Evolutionary conservation across 2,888 invertebrate genomes (phyloP).

Genomic region (Salticus scenicus): DNA sequence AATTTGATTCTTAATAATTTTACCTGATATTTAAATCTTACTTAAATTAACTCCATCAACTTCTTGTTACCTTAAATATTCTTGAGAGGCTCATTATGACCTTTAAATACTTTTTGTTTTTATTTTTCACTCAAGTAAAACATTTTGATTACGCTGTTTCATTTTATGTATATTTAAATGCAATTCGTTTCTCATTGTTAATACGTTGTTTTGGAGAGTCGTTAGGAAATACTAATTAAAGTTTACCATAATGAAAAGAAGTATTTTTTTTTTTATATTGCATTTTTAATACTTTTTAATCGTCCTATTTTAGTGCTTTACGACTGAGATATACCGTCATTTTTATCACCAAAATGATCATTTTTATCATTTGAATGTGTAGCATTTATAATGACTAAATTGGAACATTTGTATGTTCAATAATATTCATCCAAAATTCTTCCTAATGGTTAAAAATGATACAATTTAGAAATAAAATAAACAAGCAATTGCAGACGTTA

Average conservation of each 20-base stretch:
- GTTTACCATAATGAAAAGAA: neutral
- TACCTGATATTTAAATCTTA: conserved; percentile 62
- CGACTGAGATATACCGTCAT: neutral
- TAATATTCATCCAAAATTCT: too few relatives aligned
- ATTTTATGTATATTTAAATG: conserved; percentile 17
- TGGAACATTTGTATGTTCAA: too few relatives aligned
- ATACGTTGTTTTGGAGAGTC: neutral
- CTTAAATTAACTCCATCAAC: conserved; percentile 52
- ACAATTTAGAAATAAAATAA: too few relatives aligned
- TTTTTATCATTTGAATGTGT: too few relatives aligned
- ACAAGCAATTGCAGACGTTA: too few relatives aligned
- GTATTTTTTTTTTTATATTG: neutral
- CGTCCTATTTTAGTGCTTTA: neutral
- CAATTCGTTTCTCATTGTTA: conserved; percentile 23
- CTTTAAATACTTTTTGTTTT: neutral
- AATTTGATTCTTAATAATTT: conserved; percentile 64
- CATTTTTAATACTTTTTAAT: neutral
- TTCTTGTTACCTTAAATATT: conserved; percentile 39
- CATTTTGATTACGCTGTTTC: neutral
- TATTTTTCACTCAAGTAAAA: neutral
- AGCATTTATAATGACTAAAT: too few relatives aligned
- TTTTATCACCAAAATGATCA: too few relatives aligned
- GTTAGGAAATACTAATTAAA: neutral
- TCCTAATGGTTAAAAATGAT: too few relatives aligned
- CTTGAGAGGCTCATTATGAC: conserved; percentile 5